phyloP scores from a whole-genome alignment of 2,113 vertebrate genomes.

The Cyanoderma ruficeps region DNA sequence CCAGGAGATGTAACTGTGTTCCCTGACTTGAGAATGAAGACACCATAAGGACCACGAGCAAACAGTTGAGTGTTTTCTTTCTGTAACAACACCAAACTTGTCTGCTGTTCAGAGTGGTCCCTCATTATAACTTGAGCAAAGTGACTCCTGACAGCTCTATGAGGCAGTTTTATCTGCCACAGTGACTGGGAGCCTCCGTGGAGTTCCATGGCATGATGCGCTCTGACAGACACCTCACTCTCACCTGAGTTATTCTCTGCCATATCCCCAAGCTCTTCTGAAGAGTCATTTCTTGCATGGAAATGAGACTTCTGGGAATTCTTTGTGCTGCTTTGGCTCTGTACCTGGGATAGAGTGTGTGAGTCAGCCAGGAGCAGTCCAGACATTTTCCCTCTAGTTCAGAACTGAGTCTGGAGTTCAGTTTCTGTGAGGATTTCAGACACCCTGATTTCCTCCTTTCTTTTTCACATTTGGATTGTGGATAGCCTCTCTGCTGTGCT shows the following conservation, averaged over 20 bases:
- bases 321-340: background rate
- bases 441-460: background rate
- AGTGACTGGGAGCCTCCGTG: accelerated
- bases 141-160: accelerated
- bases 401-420: background rate
- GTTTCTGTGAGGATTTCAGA: background rate
- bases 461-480: background rate
- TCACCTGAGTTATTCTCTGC: background rate
- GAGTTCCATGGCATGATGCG: accelerated
- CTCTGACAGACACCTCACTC: background rate
- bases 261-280: background rate
- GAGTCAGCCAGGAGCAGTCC: background rate
- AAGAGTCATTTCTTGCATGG: background rate
- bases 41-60: background rate
- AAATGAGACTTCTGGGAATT: background rate
- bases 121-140: background rate
- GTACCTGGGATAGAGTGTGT: background rate
- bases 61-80: background rate
- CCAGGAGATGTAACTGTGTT: background rate
- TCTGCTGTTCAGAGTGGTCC: background rate
- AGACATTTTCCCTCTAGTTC: background rate
- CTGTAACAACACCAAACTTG: background rate
- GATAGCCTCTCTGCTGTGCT: background rate
- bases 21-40: background rate
- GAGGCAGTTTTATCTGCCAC: background rate